These are phyloP conservation scores for Conus betulinus DNA, from an alignment of 1,140 invertebrate species.

Conservation along the genomic window DNA sequence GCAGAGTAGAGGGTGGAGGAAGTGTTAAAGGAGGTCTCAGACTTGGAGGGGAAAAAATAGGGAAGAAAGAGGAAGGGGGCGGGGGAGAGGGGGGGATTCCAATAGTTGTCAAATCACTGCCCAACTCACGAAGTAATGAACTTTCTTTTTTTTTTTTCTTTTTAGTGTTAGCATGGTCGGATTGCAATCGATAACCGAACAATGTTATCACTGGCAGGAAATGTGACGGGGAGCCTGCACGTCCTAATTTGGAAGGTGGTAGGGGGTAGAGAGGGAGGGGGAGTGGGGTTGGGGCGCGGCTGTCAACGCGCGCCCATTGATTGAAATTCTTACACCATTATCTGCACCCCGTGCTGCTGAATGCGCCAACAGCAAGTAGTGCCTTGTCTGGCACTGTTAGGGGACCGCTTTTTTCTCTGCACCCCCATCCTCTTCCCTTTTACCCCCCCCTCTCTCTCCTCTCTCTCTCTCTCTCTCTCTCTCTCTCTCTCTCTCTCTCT, in stretches of 20 bases:
- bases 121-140: constrained; percentile 25
- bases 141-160: neutral
- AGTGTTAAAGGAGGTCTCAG: no score
- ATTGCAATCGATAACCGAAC: constrained; percentile 28
- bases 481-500: constrained; percentile 19
- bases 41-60: neutral
- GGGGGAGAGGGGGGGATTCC: neutral
- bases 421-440: neutral
- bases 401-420: neutral
- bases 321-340: constrained; percentile 37
- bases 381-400: neutral
- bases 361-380: constrained; percentile 16
- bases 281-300: neutral
- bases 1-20: no score
- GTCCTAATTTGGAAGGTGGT: constrained; percentile 1
- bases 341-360: constrained; percentile 27
- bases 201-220: constrained; percentile 35
- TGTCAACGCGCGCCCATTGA: constrained; percentile 26
- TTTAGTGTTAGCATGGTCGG: neutral
- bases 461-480: constrained; percentile 7
- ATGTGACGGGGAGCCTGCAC: constrained; percentile 27
- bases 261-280: neutral
- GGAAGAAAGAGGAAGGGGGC: no score
- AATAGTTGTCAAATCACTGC: constrained; percentile 35
- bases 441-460: no score